These are phyloP conservation scores for Lacerta viridis DNA, from an alignment of 2,797 vertebrate species.

Conservation along the genomic window DNA sequence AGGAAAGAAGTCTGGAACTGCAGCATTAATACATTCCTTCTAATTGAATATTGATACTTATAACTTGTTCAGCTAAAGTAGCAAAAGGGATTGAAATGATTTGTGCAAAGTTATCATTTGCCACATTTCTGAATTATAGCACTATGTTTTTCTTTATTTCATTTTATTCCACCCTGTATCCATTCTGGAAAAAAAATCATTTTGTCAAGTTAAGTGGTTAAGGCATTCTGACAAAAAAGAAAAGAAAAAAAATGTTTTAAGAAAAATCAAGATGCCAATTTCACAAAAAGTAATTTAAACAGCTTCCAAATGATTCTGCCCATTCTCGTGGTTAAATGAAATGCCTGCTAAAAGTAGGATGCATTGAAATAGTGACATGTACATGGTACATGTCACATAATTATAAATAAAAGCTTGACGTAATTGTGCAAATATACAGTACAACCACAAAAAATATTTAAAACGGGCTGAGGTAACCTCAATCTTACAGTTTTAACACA, in stretches of 20 bases:
- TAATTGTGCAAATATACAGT: conserved; percentile 86
- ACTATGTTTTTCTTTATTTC: conserved; percentile 56
- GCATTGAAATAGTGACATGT: conserved; percentile 86
- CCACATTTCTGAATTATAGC: conserved; percentile 53
- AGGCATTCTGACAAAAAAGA: conserved; percentile 83
- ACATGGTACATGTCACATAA: conserved; percentile 86
- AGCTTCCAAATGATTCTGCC: conserved; percentile 82
- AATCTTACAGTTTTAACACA: conserved; percentile 83
- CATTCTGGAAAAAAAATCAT: conserved; percentile 66
- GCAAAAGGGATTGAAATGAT: conserved; percentile 67
- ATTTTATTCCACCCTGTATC: conserved; percentile 58
- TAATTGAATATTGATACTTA: conserved; percentile 58
- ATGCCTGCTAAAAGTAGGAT: conserved; percentile 92
- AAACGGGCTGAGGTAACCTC: conserved; percentile 86
- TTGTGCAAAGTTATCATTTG: conserved; percentile 80
- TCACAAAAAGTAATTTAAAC: conserved; percentile 82
- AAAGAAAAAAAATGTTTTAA: conserved; percentile 69
- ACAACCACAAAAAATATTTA: conserved; percentile 84
- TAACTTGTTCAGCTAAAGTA: conserved; percentile 70
- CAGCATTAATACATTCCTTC: conserved; percentile 72
- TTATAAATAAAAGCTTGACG: conserved; percentile 87
- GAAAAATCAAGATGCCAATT: conserved; percentile 76
- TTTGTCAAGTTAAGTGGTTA: conserved; percentile 85
- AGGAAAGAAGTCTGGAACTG: conserved; percentile 62
- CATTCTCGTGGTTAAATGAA: conserved; percentile 79